Percentiles rank a stretch among this genome's conserved stretches.
phyloP scores from a whole-genome alignment of 2,888 invertebrate species.

The Lampropteryx suffumata region DNA sequence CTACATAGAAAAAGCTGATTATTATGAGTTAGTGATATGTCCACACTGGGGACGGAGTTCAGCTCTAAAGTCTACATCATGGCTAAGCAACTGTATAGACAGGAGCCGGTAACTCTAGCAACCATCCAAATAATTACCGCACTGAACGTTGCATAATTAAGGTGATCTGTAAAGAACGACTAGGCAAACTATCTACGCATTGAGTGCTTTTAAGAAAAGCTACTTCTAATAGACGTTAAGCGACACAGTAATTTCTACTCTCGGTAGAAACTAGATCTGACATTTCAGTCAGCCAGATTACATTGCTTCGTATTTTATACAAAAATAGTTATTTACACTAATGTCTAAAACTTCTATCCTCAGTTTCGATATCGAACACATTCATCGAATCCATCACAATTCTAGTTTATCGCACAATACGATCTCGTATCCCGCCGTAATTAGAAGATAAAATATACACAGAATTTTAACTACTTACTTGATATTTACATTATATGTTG shows the following conservation, averaged over 20 bases:
- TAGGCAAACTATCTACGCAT: not conserved
- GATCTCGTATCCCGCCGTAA: conserved; percentile 35
- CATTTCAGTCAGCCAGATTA: conserved; percentile 44
- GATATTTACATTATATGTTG: conserved; percentile 56
- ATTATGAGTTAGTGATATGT: too few species aligned
- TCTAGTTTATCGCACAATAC: conserved; percentile 42
- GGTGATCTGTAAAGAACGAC: too few species aligned
- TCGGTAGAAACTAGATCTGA: conserved; percentile 27
- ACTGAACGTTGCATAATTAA: too few species aligned
- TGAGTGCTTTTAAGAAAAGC: not conserved
- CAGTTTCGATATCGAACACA: not conserved
- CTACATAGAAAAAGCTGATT: too few species aligned
- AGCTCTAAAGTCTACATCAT: too few species aligned
- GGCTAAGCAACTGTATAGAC: too few species aligned
- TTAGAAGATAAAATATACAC: conserved; percentile 36
- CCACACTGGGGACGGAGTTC: too few species aligned
- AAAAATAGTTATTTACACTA: conserved; percentile 65
- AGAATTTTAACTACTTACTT: conserved; percentile 32
- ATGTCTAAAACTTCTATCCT: conserved; percentile 28
- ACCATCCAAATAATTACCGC: too few species aligned
- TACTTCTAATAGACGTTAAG: not conserved
- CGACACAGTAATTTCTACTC: too few species aligned
- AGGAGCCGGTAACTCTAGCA: too few species aligned
- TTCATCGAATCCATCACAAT: conserved; percentile 27
- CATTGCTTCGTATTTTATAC: conserved; percentile 22